Evolutionary conservation across 2,888 invertebrate genomes (phyloP).

Genomic region (Anagyrus pseudococci): DNA sequence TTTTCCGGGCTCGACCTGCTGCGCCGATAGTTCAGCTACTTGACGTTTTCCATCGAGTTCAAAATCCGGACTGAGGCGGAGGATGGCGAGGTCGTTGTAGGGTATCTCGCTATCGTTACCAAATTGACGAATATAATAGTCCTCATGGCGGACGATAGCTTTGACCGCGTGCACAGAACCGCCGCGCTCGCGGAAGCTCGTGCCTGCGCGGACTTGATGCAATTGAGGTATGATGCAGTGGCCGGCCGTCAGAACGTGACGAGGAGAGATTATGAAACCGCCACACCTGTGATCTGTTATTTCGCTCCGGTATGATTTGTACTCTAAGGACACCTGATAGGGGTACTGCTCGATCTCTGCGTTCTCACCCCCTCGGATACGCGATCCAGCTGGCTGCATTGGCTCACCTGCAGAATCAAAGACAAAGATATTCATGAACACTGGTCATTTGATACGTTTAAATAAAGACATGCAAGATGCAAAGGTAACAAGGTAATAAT

Average conservation of each 20-base stretch:
- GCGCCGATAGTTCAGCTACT: constrained; percentile 59
- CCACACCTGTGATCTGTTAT: constrained; percentile 65
- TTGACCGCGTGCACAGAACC: constrained; percentile 29
- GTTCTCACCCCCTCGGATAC: constrained; percentile 37
- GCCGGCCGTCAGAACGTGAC: constrained; percentile 66
- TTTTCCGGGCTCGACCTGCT: constrained; percentile 23
- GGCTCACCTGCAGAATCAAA: neutral
- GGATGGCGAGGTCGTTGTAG: constrained; percentile 64
- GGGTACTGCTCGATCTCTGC: constrained; percentile 38
- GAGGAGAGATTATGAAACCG: constrained; percentile 64
- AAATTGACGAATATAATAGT: constrained; percentile 1
- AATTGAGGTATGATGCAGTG: constrained; percentile 61
- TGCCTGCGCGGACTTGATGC: neutral
- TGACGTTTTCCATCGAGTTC: constrained; percentile 62
- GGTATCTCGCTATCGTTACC: constrained; percentile 1
- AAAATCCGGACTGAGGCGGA: constrained; percentile 63
- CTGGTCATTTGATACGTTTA: too few species aligned
- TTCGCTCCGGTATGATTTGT: too few species aligned
- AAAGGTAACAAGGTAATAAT: too few species aligned
- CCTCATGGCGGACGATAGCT: constrained; percentile 28
- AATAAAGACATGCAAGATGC: too few species aligned
- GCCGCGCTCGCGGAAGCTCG: constrained; percentile 59
- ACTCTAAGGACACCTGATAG: constrained; percentile 43
- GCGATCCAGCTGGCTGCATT: neutral
- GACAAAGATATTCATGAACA: too few species aligned